phyloP scores from a whole-genome alignment of 2,888 invertebrate species.

The Drosophila rellima region DNA sequence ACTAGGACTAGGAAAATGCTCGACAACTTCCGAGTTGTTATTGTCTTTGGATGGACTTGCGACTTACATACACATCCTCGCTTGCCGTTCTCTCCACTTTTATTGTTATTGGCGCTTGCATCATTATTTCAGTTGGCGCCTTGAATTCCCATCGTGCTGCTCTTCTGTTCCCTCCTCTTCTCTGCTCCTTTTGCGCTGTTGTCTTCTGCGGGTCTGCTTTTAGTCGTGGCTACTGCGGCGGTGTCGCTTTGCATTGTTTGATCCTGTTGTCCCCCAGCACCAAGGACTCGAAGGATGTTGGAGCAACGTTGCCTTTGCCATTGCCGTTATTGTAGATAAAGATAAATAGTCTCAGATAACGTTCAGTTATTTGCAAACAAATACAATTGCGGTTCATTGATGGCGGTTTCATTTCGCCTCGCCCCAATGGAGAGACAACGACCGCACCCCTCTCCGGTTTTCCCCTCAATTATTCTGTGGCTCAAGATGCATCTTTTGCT shows the following conservation, averaged over 20 bases:
- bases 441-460: conserved; percentile 22
- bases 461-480: conserved; percentile 58
- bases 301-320: conserved; percentile 29
- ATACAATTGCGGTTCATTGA: conserved; percentile 82
- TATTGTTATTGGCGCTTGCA: conserved; percentile 77
- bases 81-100: conserved; percentile 54
- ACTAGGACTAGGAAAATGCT: conserved; percentile 6
- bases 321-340: conserved; percentile 71
- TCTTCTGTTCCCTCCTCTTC: conserved; percentile 7
- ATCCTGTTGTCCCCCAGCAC: conserved; percentile 22
- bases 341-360: conserved; percentile 81
- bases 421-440: conserved; percentile 31
- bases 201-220: conserved; percentile 17
- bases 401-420: conserved; percentile 67
- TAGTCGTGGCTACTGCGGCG: conserved; percentile 43
- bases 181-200: background rate
- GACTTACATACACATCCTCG: conserved; percentile 12
- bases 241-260: conserved; percentile 68
- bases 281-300: conserved; percentile 13
- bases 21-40: conserved; percentile 38
- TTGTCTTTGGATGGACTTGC: conserved; percentile 59
- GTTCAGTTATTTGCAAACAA: conserved; percentile 81
- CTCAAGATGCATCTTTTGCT: conserved; percentile 24
- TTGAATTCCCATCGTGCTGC: conserved; percentile 37
- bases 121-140: conserved; percentile 80